Evolutionary conservation across 2,888 invertebrate species (phyloP).

Genomic region (Trachelus stipa): DNA sequence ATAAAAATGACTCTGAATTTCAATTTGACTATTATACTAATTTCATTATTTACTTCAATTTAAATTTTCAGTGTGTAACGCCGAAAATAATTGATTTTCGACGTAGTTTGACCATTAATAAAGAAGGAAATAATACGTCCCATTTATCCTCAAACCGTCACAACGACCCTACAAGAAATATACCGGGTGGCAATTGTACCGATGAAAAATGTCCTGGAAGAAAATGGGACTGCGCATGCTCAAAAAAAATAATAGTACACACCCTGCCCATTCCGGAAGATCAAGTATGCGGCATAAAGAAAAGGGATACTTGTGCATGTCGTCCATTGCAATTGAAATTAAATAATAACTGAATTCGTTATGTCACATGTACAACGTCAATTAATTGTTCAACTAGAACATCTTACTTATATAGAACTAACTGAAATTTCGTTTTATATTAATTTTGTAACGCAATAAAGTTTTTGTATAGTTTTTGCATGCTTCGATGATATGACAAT

Average conservation of each 20-base stretch:
- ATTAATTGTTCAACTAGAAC: too few species aligned
- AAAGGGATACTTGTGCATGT: constrained; percentile 18
- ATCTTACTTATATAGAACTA: too few species aligned
- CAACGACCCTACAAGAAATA: neutral
- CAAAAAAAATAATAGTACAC: constrained; percentile 22
- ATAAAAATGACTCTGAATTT: neutral
- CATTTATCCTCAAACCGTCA: too few species aligned
- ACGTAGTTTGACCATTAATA: neutral
- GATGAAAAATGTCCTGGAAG: constrained; percentile 6
- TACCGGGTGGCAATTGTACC: neutral
- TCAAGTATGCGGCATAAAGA: constrained; percentile 6
- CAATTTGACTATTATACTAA: neutral
- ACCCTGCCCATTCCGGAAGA: constrained; percentile 23
- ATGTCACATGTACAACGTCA: too few species aligned
- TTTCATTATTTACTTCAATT: neutral
- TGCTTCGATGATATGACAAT: too few species aligned
- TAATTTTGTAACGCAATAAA: too few species aligned
- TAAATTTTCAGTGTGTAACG: constrained; percentile 21
- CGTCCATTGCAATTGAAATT: constrained; percentile 10
- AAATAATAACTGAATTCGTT: too few species aligned
- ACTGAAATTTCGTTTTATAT: too few species aligned
- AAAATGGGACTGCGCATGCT: constrained; percentile 16
- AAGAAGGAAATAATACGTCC: neutral
- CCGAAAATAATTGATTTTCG: constrained; percentile 21
- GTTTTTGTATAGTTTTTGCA: too few species aligned